A percentile compares a stretch with the other conserved stretches of the same genome.
phyloP scores from a whole-genome alignment of 2,888 invertebrate species.

The Sisyra nigra region DNA sequence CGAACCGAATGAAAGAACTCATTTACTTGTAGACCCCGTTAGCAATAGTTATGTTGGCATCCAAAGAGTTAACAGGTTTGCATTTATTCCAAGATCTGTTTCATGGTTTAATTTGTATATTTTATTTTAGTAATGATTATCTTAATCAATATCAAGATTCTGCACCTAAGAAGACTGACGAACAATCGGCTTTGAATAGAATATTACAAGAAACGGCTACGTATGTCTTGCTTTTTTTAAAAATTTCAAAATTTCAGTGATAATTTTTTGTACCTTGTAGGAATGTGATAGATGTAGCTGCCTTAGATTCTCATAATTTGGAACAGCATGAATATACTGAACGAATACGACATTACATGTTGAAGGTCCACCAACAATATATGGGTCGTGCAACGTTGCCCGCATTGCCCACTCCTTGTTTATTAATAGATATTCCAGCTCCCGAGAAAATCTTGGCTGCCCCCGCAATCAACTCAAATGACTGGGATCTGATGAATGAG shows the following conservation, averaged over 20 bases:
- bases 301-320: constrained; percentile 71
- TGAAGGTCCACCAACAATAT: constrained; percentile 35
- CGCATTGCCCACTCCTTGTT: constrained; percentile 27
- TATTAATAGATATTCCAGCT: constrained; percentile 57
- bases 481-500: constrained; percentile 52
- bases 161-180: constrained; percentile 65
- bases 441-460: constrained; percentile 50
- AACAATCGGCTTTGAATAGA: constrained; percentile 77
- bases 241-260: background rate
- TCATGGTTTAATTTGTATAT: constrained; percentile 10
- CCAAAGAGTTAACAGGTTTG: constrained; percentile 44
- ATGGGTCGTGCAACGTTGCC: constrained; percentile 26
- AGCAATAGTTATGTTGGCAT: constrained; percentile 49
- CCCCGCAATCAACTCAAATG: constrained; percentile 40
- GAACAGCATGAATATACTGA: constrained; percentile 83
- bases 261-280: constrained; percentile 36
- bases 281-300: constrained; percentile 88
- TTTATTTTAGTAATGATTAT: constrained; percentile 41
- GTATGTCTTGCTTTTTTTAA: constrained; percentile 34
- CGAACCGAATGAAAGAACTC: constrained; percentile 61
- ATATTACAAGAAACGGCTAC: constrained; percentile 83
- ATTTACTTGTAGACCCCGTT: constrained; percentile 59
- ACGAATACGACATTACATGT: constrained; percentile 53
- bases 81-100: constrained; percentile 5
- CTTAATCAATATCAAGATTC: constrained; percentile 43